These are phyloP conservation scores for Kryphioiulus occultus DNA, from an alignment of 2,888 invertebrate genomes.

Conservation along the genomic window DNA sequence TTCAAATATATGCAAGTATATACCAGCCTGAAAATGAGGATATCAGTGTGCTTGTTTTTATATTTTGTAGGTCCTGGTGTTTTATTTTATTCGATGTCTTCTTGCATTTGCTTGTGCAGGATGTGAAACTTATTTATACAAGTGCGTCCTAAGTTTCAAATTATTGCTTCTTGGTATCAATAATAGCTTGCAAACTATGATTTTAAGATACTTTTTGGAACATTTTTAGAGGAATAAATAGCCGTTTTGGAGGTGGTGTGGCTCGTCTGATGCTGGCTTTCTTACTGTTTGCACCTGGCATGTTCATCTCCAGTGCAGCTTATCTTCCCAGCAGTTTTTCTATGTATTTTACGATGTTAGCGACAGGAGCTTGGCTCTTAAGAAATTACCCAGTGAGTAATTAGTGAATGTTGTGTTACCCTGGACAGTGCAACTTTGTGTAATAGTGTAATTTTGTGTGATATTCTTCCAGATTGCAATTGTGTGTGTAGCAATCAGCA, in stretches of 20 bases:
- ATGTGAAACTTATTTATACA: conserved; percentile 92
- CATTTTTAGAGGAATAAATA: conserved; percentile 55
- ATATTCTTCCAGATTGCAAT: conserved; percentile 72
- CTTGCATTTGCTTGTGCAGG: conserved; percentile 81
- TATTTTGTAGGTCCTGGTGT: conserved; percentile 75
- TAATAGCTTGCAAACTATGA: background rate
- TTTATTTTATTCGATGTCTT: conserved; percentile 84
- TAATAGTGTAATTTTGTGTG: background rate
- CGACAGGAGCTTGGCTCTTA: conserved; percentile 89
- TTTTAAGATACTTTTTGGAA: background rate
- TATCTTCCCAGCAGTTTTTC: conserved; percentile 96
- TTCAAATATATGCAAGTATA: no score
- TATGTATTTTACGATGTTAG: conserved; percentile 82
- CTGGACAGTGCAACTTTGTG: no score
- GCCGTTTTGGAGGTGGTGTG: conserved; percentile 67
- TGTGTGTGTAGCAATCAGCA: conserved; percentile 81
- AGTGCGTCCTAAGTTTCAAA: conserved; percentile 69
- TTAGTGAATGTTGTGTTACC: no score
- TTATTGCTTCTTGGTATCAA: background rate
- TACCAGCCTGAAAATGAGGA: no score
- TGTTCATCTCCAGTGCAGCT: conserved; percentile 86
- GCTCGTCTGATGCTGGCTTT: conserved; percentile 83
- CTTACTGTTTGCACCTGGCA: conserved; percentile 84
- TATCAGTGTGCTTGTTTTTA: background rate
- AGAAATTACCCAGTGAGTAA: conserved; percentile 68